phyloP scores from a whole-genome alignment of 2,113 vertebrate genomes.

The Phylloscopus trochiloides region DNA sequence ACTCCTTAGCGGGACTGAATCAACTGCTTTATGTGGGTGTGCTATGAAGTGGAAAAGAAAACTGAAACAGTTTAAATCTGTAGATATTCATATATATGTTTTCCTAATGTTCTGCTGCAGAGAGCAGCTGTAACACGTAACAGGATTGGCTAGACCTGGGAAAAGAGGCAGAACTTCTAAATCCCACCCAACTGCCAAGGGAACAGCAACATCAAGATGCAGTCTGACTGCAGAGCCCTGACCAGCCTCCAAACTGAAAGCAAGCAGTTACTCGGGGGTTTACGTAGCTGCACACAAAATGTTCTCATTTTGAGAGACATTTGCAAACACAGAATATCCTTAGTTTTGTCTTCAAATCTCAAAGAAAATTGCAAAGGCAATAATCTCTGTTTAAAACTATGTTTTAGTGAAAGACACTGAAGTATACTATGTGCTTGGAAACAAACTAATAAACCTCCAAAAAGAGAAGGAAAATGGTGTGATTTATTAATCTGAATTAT shows the following conservation, averaged over 20 bases:
- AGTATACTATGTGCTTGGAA: neutral
- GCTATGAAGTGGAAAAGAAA: neutral
- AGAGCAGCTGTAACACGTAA: neutral
- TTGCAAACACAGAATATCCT: neutral
- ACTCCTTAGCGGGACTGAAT: neutral
- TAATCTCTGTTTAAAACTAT: neutral
- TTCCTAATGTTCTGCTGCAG: neutral
- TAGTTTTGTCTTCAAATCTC: neutral
- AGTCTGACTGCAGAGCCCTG: neutral
- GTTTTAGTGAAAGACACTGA: neutral
- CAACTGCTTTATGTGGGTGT: neutral
- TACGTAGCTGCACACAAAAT: neutral
- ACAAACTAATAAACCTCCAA: neutral
- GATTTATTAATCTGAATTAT: neutral
- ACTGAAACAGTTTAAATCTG: neutral
- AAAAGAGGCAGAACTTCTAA: neutral
- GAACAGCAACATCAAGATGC: neutral
- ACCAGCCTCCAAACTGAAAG: conserved; percentile 29
- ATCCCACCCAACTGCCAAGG: neutral
- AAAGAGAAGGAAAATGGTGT: neutral
- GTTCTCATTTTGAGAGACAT: neutral
- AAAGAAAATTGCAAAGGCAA: neutral
- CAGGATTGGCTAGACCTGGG: neutral
- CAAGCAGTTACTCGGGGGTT: neutral
- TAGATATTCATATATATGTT: neutral